These are phyloP conservation scores for Seladonia tumulorum DNA, from an alignment of 2,888 invertebrate species.

Conservation along the genomic window DNA sequence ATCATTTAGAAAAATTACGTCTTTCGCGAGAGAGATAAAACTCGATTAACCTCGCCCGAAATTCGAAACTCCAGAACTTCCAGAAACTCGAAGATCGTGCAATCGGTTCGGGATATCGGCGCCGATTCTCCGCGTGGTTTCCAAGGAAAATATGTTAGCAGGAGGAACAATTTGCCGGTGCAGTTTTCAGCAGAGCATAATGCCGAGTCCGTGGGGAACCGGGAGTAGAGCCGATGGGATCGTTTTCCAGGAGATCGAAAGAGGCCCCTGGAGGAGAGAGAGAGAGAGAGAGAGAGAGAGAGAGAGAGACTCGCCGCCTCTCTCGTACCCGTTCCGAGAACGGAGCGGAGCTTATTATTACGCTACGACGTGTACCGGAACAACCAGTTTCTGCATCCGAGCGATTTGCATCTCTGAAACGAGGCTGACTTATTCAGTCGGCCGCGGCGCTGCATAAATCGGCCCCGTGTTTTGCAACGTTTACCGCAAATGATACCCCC, in stretches of 20 bases:
- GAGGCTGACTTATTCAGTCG: conserved; percentile 33
- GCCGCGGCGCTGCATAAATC: conserved; percentile 32
- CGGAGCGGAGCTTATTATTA: conserved; percentile 40
- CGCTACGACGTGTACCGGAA: conserved; percentile 42
- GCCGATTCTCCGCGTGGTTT: not conserved
- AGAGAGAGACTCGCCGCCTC: not conserved
- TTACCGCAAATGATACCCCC: conserved; percentile 25
- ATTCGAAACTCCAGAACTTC: no score
- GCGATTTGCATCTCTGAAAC: conserved; percentile 47
- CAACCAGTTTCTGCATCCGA: conserved; percentile 55
- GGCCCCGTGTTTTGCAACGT: conserved; percentile 37
- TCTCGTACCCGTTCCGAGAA: conserved; percentile 32
- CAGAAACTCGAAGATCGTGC: no score
- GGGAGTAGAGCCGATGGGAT: not conserved
- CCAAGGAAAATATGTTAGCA: not conserved
- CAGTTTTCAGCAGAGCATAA: not conserved
- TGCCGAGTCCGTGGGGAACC: not conserved
- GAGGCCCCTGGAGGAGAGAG: not conserved
- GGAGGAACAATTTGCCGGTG: not conserved
- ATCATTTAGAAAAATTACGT: no score
- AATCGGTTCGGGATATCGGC: not conserved
- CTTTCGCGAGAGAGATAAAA: no score
- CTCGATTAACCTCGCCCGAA: no score
- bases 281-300: not conserved
- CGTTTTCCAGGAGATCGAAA: conserved; percentile 33